phyloP scores from a whole-genome alignment of 2,113 vertebrate species.

The Paramisgurnus dabryanus region DNA sequence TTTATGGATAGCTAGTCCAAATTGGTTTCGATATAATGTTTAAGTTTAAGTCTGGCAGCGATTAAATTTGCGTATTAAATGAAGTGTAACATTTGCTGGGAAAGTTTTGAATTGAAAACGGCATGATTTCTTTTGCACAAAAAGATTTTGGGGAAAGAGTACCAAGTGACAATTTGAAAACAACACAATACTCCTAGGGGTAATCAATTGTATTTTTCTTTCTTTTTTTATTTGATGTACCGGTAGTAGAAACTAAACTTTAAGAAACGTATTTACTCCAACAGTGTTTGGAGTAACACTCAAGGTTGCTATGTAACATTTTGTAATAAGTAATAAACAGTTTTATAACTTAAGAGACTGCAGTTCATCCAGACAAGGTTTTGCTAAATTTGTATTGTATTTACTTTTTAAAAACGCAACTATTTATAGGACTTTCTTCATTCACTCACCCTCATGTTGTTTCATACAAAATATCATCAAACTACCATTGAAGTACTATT shows the following conservation, averaged over 20 bases:
- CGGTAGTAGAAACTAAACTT: slow-evolving; percentile 52
- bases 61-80: slow-evolving; percentile 43
- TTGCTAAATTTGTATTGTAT: slow-evolving; percentile 23
- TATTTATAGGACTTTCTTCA: not conserved
- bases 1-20: slow-evolving; percentile 46
- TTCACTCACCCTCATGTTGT: too few species aligned
- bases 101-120: slow-evolving; percentile 49
- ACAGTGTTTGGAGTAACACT: slow-evolving; percentile 61
- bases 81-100: slow-evolving; percentile 49
- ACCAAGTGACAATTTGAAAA: slow-evolving; percentile 48
- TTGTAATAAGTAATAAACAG: slow-evolving; percentile 66
- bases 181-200: slow-evolving; percentile 58
- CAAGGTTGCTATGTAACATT: slow-evolving; percentile 70
- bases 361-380: slow-evolving; percentile 41
- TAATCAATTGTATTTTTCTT: slow-evolving; percentile 50
- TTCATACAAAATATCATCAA: too few species aligned
- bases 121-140: slow-evolving; percentile 60
- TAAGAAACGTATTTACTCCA: slow-evolving; percentile 64
- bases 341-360: slow-evolving; percentile 63
- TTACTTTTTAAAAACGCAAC: not conserved
- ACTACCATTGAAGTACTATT: too few species aligned
- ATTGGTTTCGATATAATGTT: slow-evolving; percentile 33
- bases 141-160: slow-evolving; percentile 48
- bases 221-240: slow-evolving; percentile 52
- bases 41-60: slow-evolving; percentile 37